Evolutionary conservation across 2,888 invertebrate genomes (phyloP).

Genomic region (Allolobophora icterica): DNA sequence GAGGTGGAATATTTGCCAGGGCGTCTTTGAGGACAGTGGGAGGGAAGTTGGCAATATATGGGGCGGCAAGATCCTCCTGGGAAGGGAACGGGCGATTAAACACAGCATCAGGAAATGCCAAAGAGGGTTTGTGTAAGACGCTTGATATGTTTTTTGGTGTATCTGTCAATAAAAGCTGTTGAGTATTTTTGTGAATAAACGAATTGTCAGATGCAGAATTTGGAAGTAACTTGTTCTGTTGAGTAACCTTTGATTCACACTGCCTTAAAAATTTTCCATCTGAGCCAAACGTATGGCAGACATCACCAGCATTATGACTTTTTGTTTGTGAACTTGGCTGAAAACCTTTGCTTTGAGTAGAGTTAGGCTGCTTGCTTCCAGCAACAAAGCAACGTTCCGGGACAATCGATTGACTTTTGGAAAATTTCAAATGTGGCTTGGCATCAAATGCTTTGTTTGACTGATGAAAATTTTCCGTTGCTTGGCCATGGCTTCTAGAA

Average conservation of each 20-base stretch:
- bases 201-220: not conserved
- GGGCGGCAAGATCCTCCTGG: constrained; percentile 22
- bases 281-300: not conserved
- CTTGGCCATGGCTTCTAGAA: not conserved
- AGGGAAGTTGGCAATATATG: not conserved
- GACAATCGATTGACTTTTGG: not conserved
- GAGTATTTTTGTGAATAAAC: not conserved
- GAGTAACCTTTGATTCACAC: not conserved
- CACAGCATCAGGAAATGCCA: not conserved
- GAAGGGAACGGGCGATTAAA: not conserved
- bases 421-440: not conserved
- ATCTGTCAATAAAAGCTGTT: not conserved
- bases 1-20: constrained; percentile 20
- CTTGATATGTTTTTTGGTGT: not conserved
- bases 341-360: not conserved
- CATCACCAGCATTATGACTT: not conserved
- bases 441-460: not conserved
- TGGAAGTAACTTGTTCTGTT: not conserved
- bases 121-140: not conserved
- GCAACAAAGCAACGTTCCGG: not conserved
- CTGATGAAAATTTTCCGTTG: not conserved
- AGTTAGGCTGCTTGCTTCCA: not conserved
- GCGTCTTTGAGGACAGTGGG: constrained; percentile 19
- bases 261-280: not conserved
- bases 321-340: not conserved